These are phyloP conservation scores for Meriones psammophilus DNA, from an alignment of 2,797 vertebrate species.

Conservation along the genomic window DNA sequence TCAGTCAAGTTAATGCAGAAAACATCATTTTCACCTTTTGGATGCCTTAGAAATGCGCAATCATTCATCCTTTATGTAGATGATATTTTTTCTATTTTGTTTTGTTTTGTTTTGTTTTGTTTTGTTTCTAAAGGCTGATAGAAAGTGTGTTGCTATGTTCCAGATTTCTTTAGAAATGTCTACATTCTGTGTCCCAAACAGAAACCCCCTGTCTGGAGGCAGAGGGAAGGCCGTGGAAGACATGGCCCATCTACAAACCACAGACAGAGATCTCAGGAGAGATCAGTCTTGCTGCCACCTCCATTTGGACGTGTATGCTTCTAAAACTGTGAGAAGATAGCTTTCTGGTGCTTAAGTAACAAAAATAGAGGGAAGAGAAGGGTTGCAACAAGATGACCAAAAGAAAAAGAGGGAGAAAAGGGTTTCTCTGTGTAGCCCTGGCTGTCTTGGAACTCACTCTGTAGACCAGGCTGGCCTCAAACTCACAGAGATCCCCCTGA, in stretches of 20 bases:
- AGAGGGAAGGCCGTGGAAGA: neutral
- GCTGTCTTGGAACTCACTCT: too few relatives aligned
- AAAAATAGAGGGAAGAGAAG: neutral
- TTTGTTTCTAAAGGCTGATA: neutral
- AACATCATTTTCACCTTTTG: neutral
- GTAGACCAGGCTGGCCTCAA: neutral
- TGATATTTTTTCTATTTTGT: neutral
- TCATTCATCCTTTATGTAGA: neutral
- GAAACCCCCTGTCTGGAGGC: neutral
- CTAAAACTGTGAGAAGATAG: neutral
- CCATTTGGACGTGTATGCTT: neutral
- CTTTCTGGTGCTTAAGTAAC: neutral
- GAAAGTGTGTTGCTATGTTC: neutral
- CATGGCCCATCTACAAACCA: neutral
- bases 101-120: neutral
- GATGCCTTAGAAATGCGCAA: neutral
- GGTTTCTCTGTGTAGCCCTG: too few relatives aligned
- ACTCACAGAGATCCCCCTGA: neutral
- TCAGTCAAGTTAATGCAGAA: neutral
- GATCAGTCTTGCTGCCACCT: neutral
- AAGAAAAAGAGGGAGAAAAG: neutral
- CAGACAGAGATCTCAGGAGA: neutral
- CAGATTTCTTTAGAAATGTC: conserved; percentile 31
- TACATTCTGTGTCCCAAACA: neutral
- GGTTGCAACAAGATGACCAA: too few relatives aligned